phyloP scores from a whole-genome alignment of 2,113 vertebrate genomes.

The Ictidomys tridecemlineatus region DNA sequence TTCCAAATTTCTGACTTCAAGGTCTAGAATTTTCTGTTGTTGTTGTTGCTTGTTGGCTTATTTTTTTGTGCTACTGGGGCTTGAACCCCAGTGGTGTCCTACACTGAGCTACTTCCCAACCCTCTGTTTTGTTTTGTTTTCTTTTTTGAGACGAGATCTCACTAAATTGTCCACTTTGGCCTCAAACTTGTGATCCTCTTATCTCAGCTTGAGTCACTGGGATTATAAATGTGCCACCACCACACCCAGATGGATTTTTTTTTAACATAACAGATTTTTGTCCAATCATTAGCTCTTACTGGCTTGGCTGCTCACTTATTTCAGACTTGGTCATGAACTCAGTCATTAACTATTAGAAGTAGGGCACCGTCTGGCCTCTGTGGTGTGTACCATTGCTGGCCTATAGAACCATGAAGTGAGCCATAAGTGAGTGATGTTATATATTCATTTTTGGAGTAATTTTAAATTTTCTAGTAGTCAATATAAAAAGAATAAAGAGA shows the following conservation, averaged over 20 bases:
- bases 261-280: constrained; percentile 29
- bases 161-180: neutral
- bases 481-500: neutral
- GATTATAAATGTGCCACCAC: neutral
- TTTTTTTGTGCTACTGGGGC: neutral
- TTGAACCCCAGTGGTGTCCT: neutral
- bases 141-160: neutral
- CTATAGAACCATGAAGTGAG: neutral
- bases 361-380: neutral
- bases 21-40: neutral
- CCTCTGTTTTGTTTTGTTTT: neutral
- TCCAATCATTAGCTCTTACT: neutral
- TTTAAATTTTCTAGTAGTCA: neutral
- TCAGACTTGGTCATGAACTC: neutral
- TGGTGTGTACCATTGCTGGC: neutral
- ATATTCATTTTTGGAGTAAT: neutral
- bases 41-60: neutral
- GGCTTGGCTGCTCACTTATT: neutral
- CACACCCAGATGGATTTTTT: neutral
- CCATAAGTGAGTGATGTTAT: neutral
- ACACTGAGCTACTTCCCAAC: neutral
- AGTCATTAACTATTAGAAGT: neutral
- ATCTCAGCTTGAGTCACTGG: neutral
- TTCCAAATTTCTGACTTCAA: constrained; percentile 11
- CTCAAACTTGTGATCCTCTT: neutral